phyloP scores from a whole-genome alignment of 1,140 invertebrate genomes.

The Scaptodrosophila lebanonensis region DNA sequence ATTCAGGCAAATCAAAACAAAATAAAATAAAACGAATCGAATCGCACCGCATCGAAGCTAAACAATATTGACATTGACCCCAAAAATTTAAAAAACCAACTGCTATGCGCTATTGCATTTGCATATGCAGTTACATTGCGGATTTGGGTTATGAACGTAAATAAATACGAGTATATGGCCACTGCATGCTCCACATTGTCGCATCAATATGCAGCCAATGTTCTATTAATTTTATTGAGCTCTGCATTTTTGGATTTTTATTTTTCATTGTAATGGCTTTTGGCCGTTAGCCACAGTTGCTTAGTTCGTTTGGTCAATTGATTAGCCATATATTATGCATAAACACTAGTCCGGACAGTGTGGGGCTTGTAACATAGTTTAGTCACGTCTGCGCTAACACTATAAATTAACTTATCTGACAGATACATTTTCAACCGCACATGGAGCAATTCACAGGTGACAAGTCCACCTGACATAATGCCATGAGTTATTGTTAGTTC shows the following conservation, averaged over 20 bases:
- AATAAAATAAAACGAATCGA: too few species aligned
- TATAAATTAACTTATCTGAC: conserved; percentile 48
- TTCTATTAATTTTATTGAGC: conserved; percentile 42
- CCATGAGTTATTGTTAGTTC: too few species aligned
- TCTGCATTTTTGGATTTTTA: conserved; percentile 17
- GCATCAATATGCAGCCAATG: conserved; percentile 63
- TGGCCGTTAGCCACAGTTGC: conserved; percentile 30
- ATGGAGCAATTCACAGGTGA: conserved; percentile 14
- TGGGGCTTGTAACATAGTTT: conserved; percentile 33
- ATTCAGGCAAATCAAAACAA: too few species aligned
- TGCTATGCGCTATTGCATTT: background rate
- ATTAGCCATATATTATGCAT: conserved; percentile 31
- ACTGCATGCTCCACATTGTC: conserved; percentile 5
- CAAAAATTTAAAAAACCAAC: conserved; percentile 31
- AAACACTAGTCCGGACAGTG: conserved; percentile 10
- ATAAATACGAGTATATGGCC: background rate
- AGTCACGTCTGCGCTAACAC: conserved; percentile 57
- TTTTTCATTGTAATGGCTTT: background rate
- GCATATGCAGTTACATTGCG: conserved; percentile 10
- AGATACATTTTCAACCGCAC: too few species aligned
- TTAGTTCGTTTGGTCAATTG: conserved; percentile 22
- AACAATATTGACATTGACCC: conserved; percentile 61
- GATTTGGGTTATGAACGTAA: conserved; percentile 10
- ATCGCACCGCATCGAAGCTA: conserved; percentile 22
- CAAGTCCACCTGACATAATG: conserved; percentile 5